A percentile compares a stretch with the other conserved stretches of the same genome.
phyloP scores from a whole-genome alignment of 1,140 invertebrate species.

The Ditylenchus dipsaci region DNA sequence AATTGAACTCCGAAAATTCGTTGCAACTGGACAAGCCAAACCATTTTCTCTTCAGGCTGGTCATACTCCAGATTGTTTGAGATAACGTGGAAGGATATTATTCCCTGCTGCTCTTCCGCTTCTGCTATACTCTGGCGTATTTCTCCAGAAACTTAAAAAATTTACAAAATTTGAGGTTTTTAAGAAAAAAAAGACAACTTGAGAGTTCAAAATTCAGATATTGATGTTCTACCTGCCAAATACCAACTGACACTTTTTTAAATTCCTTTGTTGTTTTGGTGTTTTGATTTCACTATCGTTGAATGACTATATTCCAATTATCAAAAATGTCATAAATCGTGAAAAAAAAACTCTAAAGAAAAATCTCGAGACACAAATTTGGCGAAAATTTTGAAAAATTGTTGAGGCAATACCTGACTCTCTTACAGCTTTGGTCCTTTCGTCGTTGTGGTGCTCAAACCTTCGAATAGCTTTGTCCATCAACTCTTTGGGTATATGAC shows the following conservation, averaged over 20 bases:
- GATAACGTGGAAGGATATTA: constrained; percentile 33
- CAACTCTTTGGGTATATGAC: not conserved
- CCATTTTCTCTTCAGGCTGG: constrained; percentile 40
- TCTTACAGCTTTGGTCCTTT: not conserved
- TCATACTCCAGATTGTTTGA: constrained; percentile 21
- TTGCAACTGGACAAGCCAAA: constrained; percentile 87
- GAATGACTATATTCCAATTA: no score
- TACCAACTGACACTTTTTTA: no score
- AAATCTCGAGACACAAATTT: no score
- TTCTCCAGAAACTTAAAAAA: not conserved
- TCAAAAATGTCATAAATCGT: no score
- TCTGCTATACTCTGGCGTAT: constrained; percentile 29
- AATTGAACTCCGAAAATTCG: constrained; percentile 30
- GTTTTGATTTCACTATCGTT: no score
- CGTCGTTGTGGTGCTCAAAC: not conserved
- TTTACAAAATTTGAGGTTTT: no score
- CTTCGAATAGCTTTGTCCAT: not conserved
- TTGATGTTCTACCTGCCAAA: no score
- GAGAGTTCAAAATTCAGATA: no score
- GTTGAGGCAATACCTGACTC: not conserved
- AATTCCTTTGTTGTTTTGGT: no score
- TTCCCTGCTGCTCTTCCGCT: constrained; percentile 30
- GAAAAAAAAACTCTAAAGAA: no score
- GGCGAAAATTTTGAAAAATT: no score
- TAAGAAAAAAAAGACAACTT: no score